Evolutionary conservation across 2,888 invertebrate genomes (phyloP).

Genomic region (Odontocolon sp.): DNA sequence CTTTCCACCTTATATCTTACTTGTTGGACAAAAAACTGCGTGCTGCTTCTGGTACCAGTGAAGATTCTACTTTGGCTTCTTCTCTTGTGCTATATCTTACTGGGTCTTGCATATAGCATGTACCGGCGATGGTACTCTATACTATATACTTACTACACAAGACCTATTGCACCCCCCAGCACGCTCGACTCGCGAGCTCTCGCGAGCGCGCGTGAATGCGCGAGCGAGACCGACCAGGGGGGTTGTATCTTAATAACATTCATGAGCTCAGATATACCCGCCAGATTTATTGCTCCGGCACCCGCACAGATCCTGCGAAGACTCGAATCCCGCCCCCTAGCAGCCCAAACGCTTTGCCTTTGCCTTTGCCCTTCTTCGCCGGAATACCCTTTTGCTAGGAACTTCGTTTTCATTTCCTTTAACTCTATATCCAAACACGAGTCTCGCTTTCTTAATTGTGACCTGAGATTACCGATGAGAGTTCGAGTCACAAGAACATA

Average conservation of each 20-base stretch:
- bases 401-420: slow-evolving; percentile 18
- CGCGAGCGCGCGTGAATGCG: too few relatives aligned
- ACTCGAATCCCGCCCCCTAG: slow-evolving; percentile 59
- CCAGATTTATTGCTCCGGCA: slow-evolving; percentile 80
- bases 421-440: slow-evolving; percentile 4
- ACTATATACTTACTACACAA: slow-evolving; percentile 62
- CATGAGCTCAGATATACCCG: slow-evolving; percentile 81
- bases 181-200: slow-evolving; percentile 68
- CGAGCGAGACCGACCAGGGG: slow-evolving; percentile 64
- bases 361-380: slow-evolving; percentile 41
- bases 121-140: slow-evolving; percentile 23
- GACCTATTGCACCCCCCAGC: slow-evolving; percentile 66
- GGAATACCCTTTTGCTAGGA: slow-evolving; percentile 8
- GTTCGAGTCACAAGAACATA: too few relatives aligned
- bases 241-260: slow-evolving; percentile 82
- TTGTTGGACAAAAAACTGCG: slow-evolving; percentile 23
- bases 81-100: slow-evolving; percentile 62
- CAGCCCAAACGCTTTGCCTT: slow-evolving; percentile 32
- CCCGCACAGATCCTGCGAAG: slow-evolving; percentile 72
- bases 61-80: slow-evolving; percentile 63
- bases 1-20: slow-evolving; percentile 37
- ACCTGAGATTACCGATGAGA: too few relatives aligned
- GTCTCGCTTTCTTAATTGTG: too few relatives aligned
- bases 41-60: slow-evolving; percentile 52
- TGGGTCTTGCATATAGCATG: slow-evolving; percentile 25